Evolutionary conservation across 2,797 vertebrate genomes (phyloP).

Genomic region (Cyprinella venusta): DNA sequence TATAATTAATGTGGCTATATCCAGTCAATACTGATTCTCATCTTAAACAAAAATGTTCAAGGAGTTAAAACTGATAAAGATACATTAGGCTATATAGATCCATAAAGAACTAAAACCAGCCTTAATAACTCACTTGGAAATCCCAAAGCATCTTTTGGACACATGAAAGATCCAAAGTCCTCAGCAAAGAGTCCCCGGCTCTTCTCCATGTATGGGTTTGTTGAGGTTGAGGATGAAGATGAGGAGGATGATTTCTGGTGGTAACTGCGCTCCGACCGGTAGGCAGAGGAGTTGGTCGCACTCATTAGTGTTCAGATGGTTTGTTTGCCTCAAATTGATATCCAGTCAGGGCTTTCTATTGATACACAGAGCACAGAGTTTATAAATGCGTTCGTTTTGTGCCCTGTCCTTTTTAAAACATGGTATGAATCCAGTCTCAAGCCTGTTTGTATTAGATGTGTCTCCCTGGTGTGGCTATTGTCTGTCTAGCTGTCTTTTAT

Average conservation of each 20-base stretch:
- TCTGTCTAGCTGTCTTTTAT: constrained; percentile 65
- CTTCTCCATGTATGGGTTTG: constrained; percentile 91
- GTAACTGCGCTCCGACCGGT: constrained; percentile 85
- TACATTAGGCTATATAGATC: constrained; percentile 6
- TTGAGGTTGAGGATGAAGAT: constrained; percentile 71
- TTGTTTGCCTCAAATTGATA: constrained; percentile 40
- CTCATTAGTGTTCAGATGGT: constrained; percentile 75
- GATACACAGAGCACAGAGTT: constrained; percentile 6
- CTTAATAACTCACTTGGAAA: constrained; percentile 86
- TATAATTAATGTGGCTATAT: not conserved
- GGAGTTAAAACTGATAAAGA: not conserved
- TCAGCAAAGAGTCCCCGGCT: constrained; percentile 84
- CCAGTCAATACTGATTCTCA: not conserved
- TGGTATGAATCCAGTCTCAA: constrained; percentile 37
- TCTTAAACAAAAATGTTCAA: not conserved
- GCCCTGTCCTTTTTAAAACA: constrained; percentile 49
- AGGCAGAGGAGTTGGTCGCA: constrained; percentile 82
- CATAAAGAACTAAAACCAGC: constrained; percentile 18
- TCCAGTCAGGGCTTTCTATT: constrained; percentile 22
- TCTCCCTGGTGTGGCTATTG: constrained; percentile 49
- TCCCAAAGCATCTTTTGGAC: constrained; percentile 82
- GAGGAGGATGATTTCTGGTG: constrained; percentile 75
- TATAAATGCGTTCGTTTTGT: constrained; percentile 30
- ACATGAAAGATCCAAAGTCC: constrained; percentile 90
- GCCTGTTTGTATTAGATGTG: constrained; percentile 40